These are phyloP conservation scores for Eueremaeus valkanovi DNA, from an alignment of 2,888 invertebrate species.

Conservation along the genomic window DNA sequence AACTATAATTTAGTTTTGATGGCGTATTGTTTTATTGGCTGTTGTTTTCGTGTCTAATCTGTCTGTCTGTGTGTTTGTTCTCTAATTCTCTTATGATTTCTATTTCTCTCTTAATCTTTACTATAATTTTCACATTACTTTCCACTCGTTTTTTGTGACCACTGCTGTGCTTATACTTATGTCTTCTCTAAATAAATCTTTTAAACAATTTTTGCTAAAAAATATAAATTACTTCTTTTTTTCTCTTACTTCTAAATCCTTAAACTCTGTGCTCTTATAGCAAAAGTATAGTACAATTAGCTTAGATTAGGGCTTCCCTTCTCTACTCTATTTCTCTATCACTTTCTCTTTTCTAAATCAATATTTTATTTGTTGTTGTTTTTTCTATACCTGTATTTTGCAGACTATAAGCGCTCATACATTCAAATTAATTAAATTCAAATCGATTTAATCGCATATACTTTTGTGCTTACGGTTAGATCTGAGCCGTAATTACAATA, in stretches of 20 bases:
- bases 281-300: not conserved
- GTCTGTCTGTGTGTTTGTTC: not conserved
- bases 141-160: not conserved
- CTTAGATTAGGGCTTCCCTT: constrained; percentile 20
- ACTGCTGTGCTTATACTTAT: not conserved
- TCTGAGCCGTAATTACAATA: too few species aligned
- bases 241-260: not conserved
- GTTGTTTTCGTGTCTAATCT: too few species aligned
- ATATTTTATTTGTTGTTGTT: not conserved
- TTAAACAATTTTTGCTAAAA: too few species aligned
- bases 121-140: not conserved
- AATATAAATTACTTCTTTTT: not conserved
- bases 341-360: not conserved
- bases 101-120: not conserved
- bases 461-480: too few species aligned
- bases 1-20: not conserved
- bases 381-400: not conserved
- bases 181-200: not conserved
- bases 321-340: not conserved
- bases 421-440: too few species aligned
- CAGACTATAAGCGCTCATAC: too few species aligned
- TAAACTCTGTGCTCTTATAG: not conserved
- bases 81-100: not conserved
- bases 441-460: too few species aligned
- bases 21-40: constrained; percentile 28